phyloP scores from a whole-genome alignment of 2,113 vertebrate genomes.

The Notarius quadriscutis region DNA sequence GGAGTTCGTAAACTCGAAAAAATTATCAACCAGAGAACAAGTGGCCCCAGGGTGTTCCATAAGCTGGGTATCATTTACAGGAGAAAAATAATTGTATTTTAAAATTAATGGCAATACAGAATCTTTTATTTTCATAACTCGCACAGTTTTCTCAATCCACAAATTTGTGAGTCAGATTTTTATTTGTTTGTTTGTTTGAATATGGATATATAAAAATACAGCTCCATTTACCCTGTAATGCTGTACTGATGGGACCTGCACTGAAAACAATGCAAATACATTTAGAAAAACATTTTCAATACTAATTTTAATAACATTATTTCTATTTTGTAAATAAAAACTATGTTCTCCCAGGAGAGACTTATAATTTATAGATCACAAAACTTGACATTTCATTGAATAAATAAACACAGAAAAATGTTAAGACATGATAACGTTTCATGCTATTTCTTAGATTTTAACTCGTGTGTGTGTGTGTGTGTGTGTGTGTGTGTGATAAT shows the following conservation, averaged over 20 bases:
- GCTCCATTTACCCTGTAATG: not conserved
- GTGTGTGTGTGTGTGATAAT: too few relatives aligned
- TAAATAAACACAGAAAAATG: too few relatives aligned
- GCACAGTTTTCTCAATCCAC: not conserved
- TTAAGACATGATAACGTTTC: too few relatives aligned
- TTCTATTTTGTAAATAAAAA: too few relatives aligned
- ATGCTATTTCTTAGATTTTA: too few relatives aligned
- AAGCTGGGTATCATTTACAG: not conserved
- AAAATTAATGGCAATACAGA: not conserved
- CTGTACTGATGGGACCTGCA: not conserved
- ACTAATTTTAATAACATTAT: too few relatives aligned
- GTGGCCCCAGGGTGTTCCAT: not conserved
- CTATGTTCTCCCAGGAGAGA: too few relatives aligned
- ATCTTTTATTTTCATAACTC: not conserved
- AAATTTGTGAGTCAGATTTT: not conserved
- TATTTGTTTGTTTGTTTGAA: not conserved
- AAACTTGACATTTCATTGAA: too few relatives aligned
- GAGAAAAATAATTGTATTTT: not conserved
- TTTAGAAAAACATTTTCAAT: too few relatives aligned
- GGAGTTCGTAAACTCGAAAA: not conserved
- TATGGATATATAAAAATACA: not conserved
- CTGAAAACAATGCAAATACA: too few relatives aligned
- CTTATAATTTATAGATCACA: too few relatives aligned
- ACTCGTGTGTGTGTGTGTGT: too few relatives aligned
- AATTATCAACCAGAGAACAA: not conserved